A percentile compares a stretch with the other conserved stretches of the same genome.
phyloP scores from a whole-genome alignment of 2,113 vertebrate species.

The Chunga burmeisteri region DNA sequence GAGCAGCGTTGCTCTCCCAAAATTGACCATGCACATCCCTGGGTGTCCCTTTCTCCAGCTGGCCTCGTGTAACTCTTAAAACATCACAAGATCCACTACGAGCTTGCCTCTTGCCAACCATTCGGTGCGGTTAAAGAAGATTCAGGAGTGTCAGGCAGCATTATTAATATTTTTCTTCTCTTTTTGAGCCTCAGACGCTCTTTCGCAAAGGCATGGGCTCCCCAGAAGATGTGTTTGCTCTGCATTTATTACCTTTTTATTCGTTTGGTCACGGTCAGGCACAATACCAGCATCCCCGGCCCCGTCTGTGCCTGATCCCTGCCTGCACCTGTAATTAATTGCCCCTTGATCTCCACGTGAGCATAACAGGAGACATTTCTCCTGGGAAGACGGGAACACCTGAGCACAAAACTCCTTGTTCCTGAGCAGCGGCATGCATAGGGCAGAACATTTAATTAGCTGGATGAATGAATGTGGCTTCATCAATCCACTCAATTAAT shows the following conservation, averaged over 20 bases:
- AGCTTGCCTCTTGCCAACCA: background rate
- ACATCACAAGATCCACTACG: background rate
- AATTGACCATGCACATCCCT: background rate
- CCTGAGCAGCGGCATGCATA: background rate
- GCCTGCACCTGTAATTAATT: background rate
- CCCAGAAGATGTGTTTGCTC: background rate
- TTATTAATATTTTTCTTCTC: background rate
- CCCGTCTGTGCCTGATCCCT: background rate
- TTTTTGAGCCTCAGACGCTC: background rate
- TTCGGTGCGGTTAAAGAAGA: background rate
- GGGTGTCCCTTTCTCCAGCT: background rate
- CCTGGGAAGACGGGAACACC: accelerated
- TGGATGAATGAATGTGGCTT: background rate
- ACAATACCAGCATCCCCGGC: background rate
- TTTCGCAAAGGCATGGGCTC: background rate
- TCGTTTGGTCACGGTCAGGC: background rate
- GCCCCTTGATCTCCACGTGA: background rate
- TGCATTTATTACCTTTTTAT: background rate
- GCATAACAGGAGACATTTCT: background rate
- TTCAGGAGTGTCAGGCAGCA: background rate
- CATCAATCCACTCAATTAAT: background rate
- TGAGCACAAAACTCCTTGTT: background rate
- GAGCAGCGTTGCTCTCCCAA: background rate
- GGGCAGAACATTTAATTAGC: background rate
- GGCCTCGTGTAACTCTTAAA: background rate